These are phyloP conservation scores for Dreissena rostriformis DNA, from an alignment of 1,140 invertebrate species.

Conservation along the genomic window DNA sequence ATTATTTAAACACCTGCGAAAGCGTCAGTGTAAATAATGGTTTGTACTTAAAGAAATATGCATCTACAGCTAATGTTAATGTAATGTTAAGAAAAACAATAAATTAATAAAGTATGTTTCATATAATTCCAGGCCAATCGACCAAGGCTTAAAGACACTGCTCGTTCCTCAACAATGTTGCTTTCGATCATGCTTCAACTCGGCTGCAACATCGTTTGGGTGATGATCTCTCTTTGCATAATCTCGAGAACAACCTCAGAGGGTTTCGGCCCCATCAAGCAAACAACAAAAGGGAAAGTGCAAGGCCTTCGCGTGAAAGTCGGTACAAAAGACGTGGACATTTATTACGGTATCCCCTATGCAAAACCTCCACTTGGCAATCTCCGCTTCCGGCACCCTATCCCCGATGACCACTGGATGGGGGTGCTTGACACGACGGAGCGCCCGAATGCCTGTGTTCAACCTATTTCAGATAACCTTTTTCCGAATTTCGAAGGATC, in stretches of 20 bases:
- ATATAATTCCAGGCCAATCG: too few species aligned
- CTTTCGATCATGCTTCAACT: too few species aligned
- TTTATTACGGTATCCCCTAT: constrained; percentile 95
- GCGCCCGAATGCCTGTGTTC: constrained; percentile 94
- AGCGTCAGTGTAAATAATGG: too few species aligned
- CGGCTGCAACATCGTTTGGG: too few species aligned
- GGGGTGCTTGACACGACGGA: constrained; percentile 88
- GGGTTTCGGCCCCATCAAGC: constrained; percentile 53
- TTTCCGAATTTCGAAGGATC: constrained; percentile 97
- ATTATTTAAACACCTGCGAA: too few species aligned
- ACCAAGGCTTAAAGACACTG: too few species aligned
- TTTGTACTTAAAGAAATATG: too few species aligned
- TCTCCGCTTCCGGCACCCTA: constrained; percentile 93
- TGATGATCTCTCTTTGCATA: too few species aligned
- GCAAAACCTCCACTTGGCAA: constrained; percentile 95
- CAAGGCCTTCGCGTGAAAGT: constrained; percentile 60
- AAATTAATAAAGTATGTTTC: too few species aligned
- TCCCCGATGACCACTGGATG: constrained; percentile 90
- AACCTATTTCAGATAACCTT: constrained; percentile 91
- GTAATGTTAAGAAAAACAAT: too few species aligned
- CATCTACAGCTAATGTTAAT: too few species aligned
- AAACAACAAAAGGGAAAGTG: constrained; percentile 73
- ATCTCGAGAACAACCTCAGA: background rate
- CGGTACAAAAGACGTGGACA: constrained; percentile 90
- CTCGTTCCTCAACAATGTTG: too few species aligned